A percentile compares a stretch with the other conserved stretches of the same genome.
These are phyloP conservation scores for Bergia sp. DNA, from an alignment of 92 coral and sea anemone genomes.

Conservation along the genomic window DNA sequence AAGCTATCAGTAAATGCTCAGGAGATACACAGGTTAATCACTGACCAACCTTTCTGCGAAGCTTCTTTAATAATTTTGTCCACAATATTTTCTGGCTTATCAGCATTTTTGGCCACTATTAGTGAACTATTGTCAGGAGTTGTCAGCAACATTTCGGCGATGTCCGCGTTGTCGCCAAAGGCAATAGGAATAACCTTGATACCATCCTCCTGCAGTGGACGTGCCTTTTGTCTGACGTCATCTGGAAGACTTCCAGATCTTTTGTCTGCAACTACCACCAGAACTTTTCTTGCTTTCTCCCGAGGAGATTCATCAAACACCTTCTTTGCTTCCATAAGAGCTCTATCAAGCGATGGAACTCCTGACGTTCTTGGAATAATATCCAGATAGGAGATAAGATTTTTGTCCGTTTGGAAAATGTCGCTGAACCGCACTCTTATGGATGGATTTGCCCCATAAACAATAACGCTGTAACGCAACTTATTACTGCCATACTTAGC, in stretches of 20 bases:
- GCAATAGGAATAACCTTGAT: constrained; percentile 88
- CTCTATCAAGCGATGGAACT: constrained; percentile 63
- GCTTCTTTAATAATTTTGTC: constrained; percentile 28
- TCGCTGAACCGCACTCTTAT: constrained; percentile 67
- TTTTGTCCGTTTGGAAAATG: constrained; percentile 46
- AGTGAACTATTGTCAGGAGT: constrained; percentile 22
- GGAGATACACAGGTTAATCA: too few relatives aligned
- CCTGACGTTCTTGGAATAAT: constrained; percentile 54
- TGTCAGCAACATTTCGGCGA: constrained; percentile 46
- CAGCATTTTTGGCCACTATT: background rate
- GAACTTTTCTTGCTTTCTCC: constrained; percentile 75
- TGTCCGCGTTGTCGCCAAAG: constrained; percentile 72
- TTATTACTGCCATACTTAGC: constrained; percentile 68
- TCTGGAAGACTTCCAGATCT: constrained; percentile 65
- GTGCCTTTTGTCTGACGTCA: constrained; percentile 56
- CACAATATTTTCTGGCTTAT: constrained; percentile 22
- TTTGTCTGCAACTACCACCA: constrained; percentile 80
- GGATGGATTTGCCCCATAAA: constrained; percentile 59
- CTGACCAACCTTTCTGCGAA: constrained; percentile 7
- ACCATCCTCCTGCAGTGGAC: constrained; percentile 62
- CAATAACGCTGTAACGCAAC: constrained; percentile 76
- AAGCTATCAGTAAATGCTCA: background rate
- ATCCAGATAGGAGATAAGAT: constrained; percentile 51
- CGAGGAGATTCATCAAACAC: constrained; percentile 68
- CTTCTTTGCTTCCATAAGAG: constrained; percentile 65